Conservation (phyloP, 23 tunicate genomes). For the Trididemnum clinides region DNA sequence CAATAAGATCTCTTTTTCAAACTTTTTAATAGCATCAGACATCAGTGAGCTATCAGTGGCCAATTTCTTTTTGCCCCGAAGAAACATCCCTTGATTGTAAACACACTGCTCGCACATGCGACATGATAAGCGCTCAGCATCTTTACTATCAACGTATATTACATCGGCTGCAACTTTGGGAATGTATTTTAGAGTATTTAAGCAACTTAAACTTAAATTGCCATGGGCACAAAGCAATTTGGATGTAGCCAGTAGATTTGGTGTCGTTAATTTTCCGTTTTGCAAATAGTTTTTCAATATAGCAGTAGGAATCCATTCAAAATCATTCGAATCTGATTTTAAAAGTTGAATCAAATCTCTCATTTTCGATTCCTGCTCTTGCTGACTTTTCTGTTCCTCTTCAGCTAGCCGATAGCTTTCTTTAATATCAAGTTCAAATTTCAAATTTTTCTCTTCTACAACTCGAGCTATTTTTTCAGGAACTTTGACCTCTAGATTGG, state of each 20-base stretch:
- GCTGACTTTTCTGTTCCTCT: conserved; percentile 25
- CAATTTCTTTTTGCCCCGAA: conserved; percentile 38
- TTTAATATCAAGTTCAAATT: conserved; percentile 14
- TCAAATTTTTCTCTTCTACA: conserved; percentile 57
- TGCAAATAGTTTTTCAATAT: conserved; percentile 48
- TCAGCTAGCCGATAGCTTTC: background rate
- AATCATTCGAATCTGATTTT: background rate
- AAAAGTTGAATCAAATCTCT: conserved; percentile 12
- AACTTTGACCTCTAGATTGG: background rate
- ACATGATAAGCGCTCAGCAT: background rate
- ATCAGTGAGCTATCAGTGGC: conserved; percentile 34
- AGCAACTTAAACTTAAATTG: conserved; percentile 46
- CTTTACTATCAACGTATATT: background rate
- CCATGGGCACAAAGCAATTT: conserved; percentile 61
- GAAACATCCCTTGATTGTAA: conserved; percentile 40
- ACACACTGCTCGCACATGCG: conserved; percentile 65
- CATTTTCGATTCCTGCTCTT: background rate
- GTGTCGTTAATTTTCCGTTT: background rate
- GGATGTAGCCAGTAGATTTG: background rate
- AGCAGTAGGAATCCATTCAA: conserved; percentile 63
- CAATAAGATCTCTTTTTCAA: background rate
- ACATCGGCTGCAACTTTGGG: conserved; percentile 58
- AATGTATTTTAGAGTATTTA: conserved; percentile 47
- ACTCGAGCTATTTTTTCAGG: conserved; percentile 32
- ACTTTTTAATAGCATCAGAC: conserved; percentile 20